phyloP scores from a whole-genome alignment of 2,113 vertebrate genomes.

The Centrocercus urophasianus region DNA sequence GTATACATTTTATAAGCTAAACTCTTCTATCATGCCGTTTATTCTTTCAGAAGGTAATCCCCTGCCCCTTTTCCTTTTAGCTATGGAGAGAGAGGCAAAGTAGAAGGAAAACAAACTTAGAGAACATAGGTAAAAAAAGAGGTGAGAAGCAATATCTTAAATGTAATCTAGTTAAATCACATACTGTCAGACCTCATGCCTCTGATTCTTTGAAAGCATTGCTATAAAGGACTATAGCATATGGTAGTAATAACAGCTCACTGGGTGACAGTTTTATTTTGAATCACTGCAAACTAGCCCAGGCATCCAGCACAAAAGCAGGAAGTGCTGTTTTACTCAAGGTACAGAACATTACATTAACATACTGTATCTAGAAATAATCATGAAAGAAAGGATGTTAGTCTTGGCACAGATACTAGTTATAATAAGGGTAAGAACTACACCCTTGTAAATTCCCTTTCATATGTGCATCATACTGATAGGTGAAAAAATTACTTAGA shows the following conservation, averaged over 20 bases:
- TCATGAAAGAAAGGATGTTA: conserved; percentile 30
- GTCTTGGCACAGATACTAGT: neutral
- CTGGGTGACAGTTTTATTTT: neutral
- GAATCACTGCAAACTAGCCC: neutral
- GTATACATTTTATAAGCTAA: neutral
- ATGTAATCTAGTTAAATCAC: neutral
- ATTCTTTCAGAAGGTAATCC: neutral
- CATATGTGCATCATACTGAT: neutral
- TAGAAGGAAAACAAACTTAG: neutral
- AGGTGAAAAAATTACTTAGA: neutral
- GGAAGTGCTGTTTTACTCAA: neutral
- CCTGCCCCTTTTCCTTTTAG: neutral
- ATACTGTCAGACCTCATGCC: neutral
- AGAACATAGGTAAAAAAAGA: neutral
- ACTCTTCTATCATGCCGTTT: neutral
- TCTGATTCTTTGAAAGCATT: neutral
- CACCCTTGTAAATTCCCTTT: neutral
- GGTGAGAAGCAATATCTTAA: neutral
- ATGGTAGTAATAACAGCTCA: neutral
- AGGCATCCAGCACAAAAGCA: neutral
- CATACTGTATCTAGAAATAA: neutral
- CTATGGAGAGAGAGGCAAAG: fast-evolving
- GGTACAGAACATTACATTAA: neutral
- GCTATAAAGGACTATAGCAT: neutral
- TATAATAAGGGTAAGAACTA: neutral